phyloP scores from a whole-genome alignment of 2,888 invertebrate genomes.

The Formica aserva region DNA sequence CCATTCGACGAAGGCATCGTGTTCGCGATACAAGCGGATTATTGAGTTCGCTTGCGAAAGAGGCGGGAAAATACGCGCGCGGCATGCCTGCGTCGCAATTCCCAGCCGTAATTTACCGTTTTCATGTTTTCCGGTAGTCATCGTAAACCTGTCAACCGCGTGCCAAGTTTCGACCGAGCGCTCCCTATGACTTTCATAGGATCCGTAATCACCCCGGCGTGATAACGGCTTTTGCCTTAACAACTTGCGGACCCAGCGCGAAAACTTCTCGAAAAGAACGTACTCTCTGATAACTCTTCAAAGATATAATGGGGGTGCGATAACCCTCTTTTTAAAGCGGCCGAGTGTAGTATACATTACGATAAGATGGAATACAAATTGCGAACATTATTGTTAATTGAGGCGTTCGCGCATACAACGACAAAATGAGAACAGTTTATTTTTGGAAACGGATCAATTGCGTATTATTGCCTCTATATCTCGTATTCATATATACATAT shows the following conservation, averaged over 20 bases:
- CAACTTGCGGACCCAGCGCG: background rate
- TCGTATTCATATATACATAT: background rate
- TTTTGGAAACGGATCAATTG: slow-evolving; percentile 12
- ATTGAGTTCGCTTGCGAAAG: slow-evolving; percentile 26
- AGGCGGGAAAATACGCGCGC: slow-evolving; percentile 13
- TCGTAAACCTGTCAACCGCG: slow-evolving; percentile 62
- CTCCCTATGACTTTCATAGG: slow-evolving; percentile 36
- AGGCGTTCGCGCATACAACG: background rate
- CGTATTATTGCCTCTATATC: background rate
- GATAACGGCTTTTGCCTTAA: slow-evolving; percentile 55
- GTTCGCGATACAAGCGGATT: slow-evolving; percentile 37
- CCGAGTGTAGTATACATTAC: background rate
- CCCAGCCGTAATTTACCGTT: slow-evolving; percentile 52
- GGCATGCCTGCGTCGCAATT: slow-evolving; percentile 21
- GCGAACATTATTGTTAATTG: background rate
- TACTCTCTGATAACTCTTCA: slow-evolving; percentile 33
- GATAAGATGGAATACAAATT: background rate
- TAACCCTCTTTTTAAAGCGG: slow-evolving; percentile 1
- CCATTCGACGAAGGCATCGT: slow-evolving; percentile 28
- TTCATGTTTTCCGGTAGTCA: slow-evolving; percentile 53
- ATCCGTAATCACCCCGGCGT: slow-evolving; percentile 39
- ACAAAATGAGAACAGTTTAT: background rate
- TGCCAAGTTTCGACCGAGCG: slow-evolving; percentile 45
- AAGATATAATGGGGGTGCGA: background rate
- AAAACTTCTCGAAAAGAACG: slow-evolving; percentile 25